These are phyloP conservation scores for Himalopsyche phryganea DNA, from an alignment of 1,140 invertebrate species.

Conservation along the genomic window DNA sequence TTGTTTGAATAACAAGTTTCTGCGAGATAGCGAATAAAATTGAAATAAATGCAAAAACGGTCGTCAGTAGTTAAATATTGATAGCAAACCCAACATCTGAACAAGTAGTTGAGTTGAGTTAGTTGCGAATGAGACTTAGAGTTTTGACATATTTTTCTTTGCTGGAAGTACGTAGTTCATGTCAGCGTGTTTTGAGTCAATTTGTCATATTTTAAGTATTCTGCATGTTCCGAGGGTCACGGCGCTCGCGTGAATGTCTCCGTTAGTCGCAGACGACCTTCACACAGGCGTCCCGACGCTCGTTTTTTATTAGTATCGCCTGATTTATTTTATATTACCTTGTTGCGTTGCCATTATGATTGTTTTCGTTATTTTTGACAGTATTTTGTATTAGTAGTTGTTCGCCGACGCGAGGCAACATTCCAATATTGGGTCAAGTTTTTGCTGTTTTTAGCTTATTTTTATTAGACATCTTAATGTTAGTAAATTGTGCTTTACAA, in stretches of 20 bases:
- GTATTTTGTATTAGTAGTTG: slow-evolving; percentile 22
- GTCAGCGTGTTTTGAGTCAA: slow-evolving; percentile 43
- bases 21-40: neutral
- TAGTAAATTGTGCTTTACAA: slow-evolving; percentile 29
- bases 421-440: slow-evolving; percentile 32
- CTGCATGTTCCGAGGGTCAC: slow-evolving; percentile 19
- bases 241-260: neutral
- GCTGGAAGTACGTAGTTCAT: slow-evolving; percentile 58
- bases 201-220: slow-evolving; percentile 34
- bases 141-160: slow-evolving; percentile 59
- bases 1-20: no score
- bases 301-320: slow-evolving; percentile 25
- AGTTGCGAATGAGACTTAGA: slow-evolving; percentile 55
- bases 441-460: slow-evolving; percentile 29
- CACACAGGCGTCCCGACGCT: neutral
- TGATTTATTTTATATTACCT: slow-evolving; percentile 28
- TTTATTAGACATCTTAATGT: slow-evolving; percentile 33
- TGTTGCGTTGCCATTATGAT: slow-evolving; percentile 25
- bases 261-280: neutral
- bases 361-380: slow-evolving; percentile 13
- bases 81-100: slow-evolving; percentile 29
- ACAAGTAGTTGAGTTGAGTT: slow-evolving; percentile 39
- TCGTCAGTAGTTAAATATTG: slow-evolving; percentile 29
- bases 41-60: slow-evolving; percentile 29
- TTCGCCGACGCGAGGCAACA: slow-evolving; percentile 27